These are phyloP conservation scores for Sitta carolinensis DNA, from an alignment of 2,797 vertebrate genomes.

Conservation along the genomic window DNA sequence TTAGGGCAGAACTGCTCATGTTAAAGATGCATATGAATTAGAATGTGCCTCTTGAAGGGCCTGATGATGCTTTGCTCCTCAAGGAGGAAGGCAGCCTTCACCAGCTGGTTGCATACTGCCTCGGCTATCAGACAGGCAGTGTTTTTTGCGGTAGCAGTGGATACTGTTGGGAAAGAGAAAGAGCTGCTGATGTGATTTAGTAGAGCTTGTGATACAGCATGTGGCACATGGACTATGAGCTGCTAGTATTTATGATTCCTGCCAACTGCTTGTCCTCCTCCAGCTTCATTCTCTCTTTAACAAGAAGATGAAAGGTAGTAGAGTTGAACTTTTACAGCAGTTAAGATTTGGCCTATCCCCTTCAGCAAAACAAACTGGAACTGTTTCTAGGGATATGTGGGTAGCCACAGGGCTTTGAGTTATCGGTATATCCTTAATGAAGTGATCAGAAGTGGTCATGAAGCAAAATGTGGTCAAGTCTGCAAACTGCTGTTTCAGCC, in stretches of 20 bases:
- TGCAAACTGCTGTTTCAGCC: not conserved
- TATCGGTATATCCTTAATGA: not conserved
- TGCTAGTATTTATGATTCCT: not conserved
- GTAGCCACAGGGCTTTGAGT: not conserved
- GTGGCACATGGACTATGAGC: not conserved
- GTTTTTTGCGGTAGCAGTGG: not conserved
- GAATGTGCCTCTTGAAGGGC: not conserved
- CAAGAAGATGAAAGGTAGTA: slow-evolving; percentile 8
- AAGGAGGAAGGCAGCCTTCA: not conserved
- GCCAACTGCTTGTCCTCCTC: slow-evolving; percentile 1
- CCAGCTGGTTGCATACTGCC: not conserved
- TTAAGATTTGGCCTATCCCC: not conserved
- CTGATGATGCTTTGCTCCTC: not conserved
- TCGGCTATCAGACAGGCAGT: not conserved
- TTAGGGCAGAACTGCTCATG: not conserved
- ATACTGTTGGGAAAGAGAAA: not conserved
- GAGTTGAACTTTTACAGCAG: not conserved
- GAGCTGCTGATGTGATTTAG: not conserved
- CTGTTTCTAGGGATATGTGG: not conserved
- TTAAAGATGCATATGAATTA: not conserved
- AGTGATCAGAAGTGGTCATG: not conserved
- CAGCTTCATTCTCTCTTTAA: not conserved
- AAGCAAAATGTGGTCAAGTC: not conserved
- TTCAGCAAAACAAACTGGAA: not conserved
- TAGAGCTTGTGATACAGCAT: not conserved